Evolutionary conservation across 2,797 vertebrate genomes (phyloP).

Genomic region (Micropoecilia bifurca): DNA sequence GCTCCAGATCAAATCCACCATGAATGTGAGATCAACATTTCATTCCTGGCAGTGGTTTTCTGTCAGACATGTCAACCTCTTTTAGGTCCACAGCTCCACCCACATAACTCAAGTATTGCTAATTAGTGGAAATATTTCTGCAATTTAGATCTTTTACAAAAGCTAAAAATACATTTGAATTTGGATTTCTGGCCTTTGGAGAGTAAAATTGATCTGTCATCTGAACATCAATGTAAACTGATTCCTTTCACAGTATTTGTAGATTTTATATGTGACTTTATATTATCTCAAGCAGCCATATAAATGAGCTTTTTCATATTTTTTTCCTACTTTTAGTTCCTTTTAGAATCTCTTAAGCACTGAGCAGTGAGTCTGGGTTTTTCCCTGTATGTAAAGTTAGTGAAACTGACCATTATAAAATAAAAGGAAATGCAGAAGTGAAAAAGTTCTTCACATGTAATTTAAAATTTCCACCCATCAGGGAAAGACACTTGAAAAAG

Average conservation of each 20-base stretch:
- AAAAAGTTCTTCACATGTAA: neutral
- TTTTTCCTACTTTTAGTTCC: neutral
- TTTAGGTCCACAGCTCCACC: neutral
- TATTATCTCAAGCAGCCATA: constrained; percentile 8
- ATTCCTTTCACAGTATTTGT: neutral
- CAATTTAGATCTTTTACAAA: neutral
- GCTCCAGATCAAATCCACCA: neutral
- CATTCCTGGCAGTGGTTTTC: constrained; percentile 7
- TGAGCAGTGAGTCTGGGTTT: neutral
- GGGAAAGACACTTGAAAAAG: neutral
- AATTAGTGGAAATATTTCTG: neutral
- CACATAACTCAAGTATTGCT: neutral
- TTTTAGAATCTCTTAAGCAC: neutral
- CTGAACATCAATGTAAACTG: neutral
- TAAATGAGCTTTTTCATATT: neutral
- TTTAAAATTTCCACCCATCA: neutral
- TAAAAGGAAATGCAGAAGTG: constrained; percentile 12
- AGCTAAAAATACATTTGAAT: neutral
- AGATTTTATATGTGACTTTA: neutral
- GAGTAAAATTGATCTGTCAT: neutral
- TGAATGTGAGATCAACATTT: constrained; percentile 14
- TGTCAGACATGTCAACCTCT: constrained; percentile 1
- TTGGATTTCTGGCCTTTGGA: neutral
- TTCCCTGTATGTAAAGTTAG: neutral
- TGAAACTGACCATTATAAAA: neutral